Percentiles rank a stretch among this genome's conserved stretches.
Conservation (phyloP, 2,113 vertebrate genomes). For the Corydoras sp. region DNA sequence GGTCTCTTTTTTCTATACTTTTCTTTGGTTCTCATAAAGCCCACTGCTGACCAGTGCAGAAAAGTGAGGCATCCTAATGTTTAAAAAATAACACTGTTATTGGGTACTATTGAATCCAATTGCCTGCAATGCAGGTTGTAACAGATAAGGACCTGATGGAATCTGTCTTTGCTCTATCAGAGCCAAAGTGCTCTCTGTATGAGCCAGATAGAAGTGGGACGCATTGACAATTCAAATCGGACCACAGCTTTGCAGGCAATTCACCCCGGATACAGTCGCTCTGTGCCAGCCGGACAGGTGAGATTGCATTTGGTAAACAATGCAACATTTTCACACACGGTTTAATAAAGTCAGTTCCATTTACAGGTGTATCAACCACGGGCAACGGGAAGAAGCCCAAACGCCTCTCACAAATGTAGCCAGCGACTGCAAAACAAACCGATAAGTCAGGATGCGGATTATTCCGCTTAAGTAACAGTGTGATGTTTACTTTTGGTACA, state of each 20-base stretch:
- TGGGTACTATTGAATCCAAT: conserved; percentile 76
- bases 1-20: conserved; percentile 48
- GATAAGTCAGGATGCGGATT: not conserved
- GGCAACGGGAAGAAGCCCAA: conserved; percentile 9
- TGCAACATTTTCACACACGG: conserved; percentile 46
- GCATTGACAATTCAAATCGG: conserved; percentile 60
- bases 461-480: not conserved
- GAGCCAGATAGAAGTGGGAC: conserved; percentile 55
- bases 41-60: conserved; percentile 86
- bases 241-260: conserved; percentile 58
- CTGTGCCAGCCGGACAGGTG: conserved; percentile 42
- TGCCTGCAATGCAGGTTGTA: conserved; percentile 82
- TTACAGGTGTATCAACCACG: conserved; percentile 44
- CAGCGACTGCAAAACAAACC: not conserved
- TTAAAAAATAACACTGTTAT: conserved; percentile 87
- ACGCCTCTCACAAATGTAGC: conserved; percentile 9
- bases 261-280: conserved; percentile 50
- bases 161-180: conserved; percentile 78
- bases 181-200: conserved; percentile 61
- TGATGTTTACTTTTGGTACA: not conserved
- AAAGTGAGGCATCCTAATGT: conserved; percentile 76
- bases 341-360: conserved; percentile 46
- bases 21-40: conserved; percentile 44
- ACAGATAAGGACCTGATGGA: conserved; percentile 81
- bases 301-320: conserved; percentile 63